Evolutionary conservation across 2,797 vertebrate species (phyloP), one percentile per base, ranked within the genome.

Genomic region (Tinamus major): DNA sequence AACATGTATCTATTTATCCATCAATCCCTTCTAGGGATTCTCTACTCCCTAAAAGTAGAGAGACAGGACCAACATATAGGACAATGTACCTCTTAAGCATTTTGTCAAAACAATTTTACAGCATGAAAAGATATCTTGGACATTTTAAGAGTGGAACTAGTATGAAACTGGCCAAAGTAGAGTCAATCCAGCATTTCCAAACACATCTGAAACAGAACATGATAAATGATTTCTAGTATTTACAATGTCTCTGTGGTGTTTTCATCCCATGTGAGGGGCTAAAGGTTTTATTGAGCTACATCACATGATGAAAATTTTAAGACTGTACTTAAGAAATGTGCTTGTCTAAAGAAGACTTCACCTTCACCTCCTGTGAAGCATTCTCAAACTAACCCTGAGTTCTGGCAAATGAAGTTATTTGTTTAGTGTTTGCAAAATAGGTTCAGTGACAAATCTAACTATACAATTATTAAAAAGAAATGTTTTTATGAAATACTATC

Each of bases 401-500:
- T 41, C 19, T 85, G 53, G 10, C 44, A 80, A 62, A 74, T 67
- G 5, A 24, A 48, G 72, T 79, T 84, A 19, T 27, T 76, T 46
- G 44, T 46, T 46, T 46, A 46, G 44, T 46, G 44, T 46, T 46
- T 46, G 44, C 17, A 46, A 24, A 51, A 61, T 44, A 35, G 6
- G 15, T 41, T 74, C 27, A 74, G 56, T 70, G 65, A 89, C 63
- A 10, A 69, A 19, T 56, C 67, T 77, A 64, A 79, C 19, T 58
- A 20, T 24, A 27, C 4, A 53, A 24, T 59, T 87, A 74, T 33
- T 70, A 31, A 31, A 55, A 55, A 55, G 75, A 72, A 65, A 46
- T 4, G 4, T 0, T 24, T 79, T 51, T 35, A 21, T 67, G 26
- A 64, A 9, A 1, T 46, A 69, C 56, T 0, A 0, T 77, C 18